phyloP scores from a whole-genome alignment of 1,140 invertebrate genomes.

The Rhysida immarginata region DNA sequence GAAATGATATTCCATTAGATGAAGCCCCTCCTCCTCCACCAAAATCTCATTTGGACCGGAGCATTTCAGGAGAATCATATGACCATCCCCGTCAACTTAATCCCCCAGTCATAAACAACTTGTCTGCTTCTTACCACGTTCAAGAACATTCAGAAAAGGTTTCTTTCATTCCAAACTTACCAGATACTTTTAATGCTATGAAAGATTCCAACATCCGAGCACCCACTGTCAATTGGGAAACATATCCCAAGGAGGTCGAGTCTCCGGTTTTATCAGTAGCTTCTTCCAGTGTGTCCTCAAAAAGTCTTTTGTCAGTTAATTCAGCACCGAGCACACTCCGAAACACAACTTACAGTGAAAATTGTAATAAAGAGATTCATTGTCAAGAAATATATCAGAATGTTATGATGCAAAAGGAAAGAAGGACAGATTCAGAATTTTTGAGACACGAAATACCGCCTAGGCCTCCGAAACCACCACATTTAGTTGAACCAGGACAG shows the following conservation, averaged over 20 bases:
- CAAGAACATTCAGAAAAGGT: not conserved
- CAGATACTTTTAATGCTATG: not conserved
- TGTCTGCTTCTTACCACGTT: not conserved
- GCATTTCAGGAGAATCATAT: conserved; percentile 14
- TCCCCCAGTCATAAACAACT: conserved; percentile 1
- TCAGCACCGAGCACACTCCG: no score
- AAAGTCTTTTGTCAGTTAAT: no score
- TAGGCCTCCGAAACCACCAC: conserved; percentile 57
- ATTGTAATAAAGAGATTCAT: no score
- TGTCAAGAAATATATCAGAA: not conserved
- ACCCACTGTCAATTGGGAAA: conserved; percentile 37
- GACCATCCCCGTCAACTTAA: conserved; percentile 13
- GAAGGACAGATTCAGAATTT: not conserved
- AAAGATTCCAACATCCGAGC: conserved; percentile 12
- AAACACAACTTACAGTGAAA: not conserved
- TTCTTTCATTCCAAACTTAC: not conserved
- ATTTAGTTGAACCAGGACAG: conserved; percentile 33
- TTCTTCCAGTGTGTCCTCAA: no score
- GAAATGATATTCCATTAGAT: not conserved
- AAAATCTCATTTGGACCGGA: conserved; percentile 11
- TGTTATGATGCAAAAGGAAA: not conserved
- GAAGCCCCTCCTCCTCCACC: not conserved
- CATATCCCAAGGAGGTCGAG: conserved; percentile 28
- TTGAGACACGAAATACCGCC: no score
- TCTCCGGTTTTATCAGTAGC: not conserved